Base-by-base conservation (phyloP, 1,140 invertebrate species). In the Nixonia krombeini region DNA sequence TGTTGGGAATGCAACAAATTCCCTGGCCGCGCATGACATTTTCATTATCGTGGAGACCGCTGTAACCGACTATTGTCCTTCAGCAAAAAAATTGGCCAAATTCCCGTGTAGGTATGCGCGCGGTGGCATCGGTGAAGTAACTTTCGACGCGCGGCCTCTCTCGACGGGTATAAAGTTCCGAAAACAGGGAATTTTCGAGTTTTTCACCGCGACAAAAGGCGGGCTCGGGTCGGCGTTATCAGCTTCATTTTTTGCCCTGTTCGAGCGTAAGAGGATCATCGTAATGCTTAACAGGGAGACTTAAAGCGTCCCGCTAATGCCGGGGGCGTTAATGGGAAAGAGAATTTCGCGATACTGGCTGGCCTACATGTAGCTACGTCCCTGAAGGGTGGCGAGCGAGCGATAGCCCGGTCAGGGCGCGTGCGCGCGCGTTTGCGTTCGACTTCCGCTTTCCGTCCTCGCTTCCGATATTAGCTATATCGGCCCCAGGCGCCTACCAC, bases 391-490 rank as follows among this genome's bases (percentile, higher is more conserved):
- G 66, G 56, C 52, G 41, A 47, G 56, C 52, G 41, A 47, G 53
- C 17, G 50, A 38, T 9, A 9, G n/a, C 9, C 13, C 29, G 17
- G 3, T 8, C 21, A 50, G n/a, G 10, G 53, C 67, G 67, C 67
- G 2, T 63, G 67, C 67, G 67, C 59, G 9, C 16, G 67, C 59
- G 66, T 70, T 70, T 64, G 66, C 66, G 66, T 70, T 59, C 50
- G 38, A 55, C 58, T 63, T 64, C 57, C 65, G 66, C 40, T 70
- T 70, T 70, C 55, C 45, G 58, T 70, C 58, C 66, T 63, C 49
- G 45, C 59, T 63, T 69, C 59, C 67, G 58, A 64, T 70, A 70
- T 64, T 70, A 70, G 59, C 55, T 70, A 70, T 70, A 63, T 69
- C 50, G 53, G 49, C 42, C 62, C 56, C 59, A 41, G 49, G 58